Evolutionary conservation across 2,888 invertebrate genomes (phyloP), one percentile per base, ranked within the genome.

Genomic region (Drosophila tanythrix): DNA sequence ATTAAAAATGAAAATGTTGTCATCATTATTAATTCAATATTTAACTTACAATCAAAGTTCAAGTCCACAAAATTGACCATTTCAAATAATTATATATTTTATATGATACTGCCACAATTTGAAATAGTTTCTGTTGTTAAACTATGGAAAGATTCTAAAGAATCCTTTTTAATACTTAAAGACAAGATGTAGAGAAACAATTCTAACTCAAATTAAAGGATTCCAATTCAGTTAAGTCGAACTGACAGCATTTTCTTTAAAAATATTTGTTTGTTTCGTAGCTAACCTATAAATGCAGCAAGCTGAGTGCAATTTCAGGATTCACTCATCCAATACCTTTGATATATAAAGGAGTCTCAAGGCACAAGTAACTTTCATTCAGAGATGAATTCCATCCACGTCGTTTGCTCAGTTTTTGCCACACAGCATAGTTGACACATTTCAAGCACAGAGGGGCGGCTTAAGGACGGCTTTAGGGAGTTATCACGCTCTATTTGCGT

Each of bases 401-500:
- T 62, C 62, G 52, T 57, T 46, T 50, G 35, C 21, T 53, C 36
- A 50, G 58, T 60, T 65, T 55, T 53, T 50, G 52, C 31, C 21
- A 35, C 18, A 21, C 36, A 56, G 58, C 50, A 36, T 36, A 60
- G 46, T 25, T 43, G 60, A 57, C 56, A 76, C 60, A 48, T 15
- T 25, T 35, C n/a, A 31, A 7, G 21, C 35, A 25, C 25, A 8
- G 29, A 27, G 2, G 3, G 33, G 48, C 10, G n/a, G 35, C 46
- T 46, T 25, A 46, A 46, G 46, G 8, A 25, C 1, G 46, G 25
- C 46, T 46, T 11, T 27, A 18, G 36, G 48, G 13, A 57, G 55
- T 33, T 74, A 68, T 53, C 70, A 78, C 58, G 81, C 81, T 85
- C 81, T 81, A 81, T 88, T 88, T 83, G 73, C 64, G 74, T 63